Percentiles rank a stretch among this genome's conserved stretches.
These are phyloP conservation scores for Henricia sp. DNA, from an alignment of 53 echinoderm and acorn worm genomes.

Conservation along the genomic window DNA sequence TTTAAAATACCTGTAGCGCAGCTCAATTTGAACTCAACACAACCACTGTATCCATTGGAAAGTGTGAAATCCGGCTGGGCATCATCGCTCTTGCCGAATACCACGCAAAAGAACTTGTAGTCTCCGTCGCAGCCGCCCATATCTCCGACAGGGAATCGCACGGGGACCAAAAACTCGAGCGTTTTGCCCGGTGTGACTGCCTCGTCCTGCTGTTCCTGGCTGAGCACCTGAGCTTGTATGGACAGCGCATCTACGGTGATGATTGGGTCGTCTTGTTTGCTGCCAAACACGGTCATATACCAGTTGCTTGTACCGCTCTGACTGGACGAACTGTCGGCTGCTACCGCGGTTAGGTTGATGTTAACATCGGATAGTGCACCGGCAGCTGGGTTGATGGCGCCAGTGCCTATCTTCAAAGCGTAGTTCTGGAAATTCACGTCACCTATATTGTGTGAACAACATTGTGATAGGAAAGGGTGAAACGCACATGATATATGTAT, in stretches of 20 bases:
- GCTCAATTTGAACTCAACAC: background rate
- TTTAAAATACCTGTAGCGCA: constrained; percentile 3
- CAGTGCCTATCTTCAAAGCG: too few relatives aligned
- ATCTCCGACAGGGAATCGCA: background rate
- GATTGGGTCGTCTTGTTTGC: background rate
- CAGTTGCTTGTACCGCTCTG: background rate
- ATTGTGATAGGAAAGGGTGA: too few relatives aligned
- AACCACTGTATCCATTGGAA: background rate
- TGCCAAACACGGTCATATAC: constrained; percentile 9
- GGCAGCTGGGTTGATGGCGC: too few relatives aligned
- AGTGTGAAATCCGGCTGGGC: background rate
- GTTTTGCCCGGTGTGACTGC: background rate
- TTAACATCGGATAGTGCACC: background rate
- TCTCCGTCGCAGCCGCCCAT: constrained; percentile 8
- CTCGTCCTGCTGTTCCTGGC: background rate
- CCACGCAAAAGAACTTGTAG: constrained; percentile 4
- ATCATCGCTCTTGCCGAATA: background rate
- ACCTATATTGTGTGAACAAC: too few relatives aligned
- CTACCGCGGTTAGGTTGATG: background rate
- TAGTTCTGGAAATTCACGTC: too few relatives aligned
- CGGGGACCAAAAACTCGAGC: background rate
- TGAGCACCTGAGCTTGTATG: background rate
- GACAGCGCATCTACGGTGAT: background rate
- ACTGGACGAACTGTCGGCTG: background rate
- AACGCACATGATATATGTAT: too few relatives aligned